Base-by-base conservation (phyloP, 2,888 invertebrate species). In the Drosophila aldrichi region DNA sequence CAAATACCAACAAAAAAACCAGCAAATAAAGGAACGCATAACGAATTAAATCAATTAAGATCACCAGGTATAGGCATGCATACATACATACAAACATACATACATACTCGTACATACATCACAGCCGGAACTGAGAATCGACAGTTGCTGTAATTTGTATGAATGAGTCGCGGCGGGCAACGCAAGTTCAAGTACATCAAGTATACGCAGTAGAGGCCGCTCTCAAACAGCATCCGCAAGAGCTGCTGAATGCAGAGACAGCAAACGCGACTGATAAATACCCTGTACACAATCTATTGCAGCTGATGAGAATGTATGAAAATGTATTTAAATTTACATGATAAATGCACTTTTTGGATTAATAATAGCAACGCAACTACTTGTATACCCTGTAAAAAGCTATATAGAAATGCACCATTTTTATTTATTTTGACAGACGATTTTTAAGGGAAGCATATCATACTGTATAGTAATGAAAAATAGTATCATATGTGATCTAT, bases 31-130 rank as follows among this genome's bases (percentile, higher is more conserved):
- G 16, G n/a, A 40, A 55, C 34, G 25, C 41, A 54, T 18, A 41
- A 68, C 75, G 69, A 70, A 65, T 70, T 60, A 81, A 82, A 79
- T 82, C 82, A 81, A 81, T 82, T 81, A 81, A 81, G 40, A 62
- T 49, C 48, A 49, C 18, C 48, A 32, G 18, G 18, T 49, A 49
- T 12, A 32, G 54, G 16, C 49, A 14, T 52, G 40, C 25, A 14
- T 9, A 46, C 20, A 18, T 10, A 14, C 41, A 14, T 6, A 46
- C n/a, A 18, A 10, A 14, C 9, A 36, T 61, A 25, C 25, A 46
- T 25, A 44, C 16, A 34, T 20, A n/a, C 5, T 32, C 22, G 9
- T 12, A n/a, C 25, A 18, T 32, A 18, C 49, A 49, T 52, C 51
- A 16, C 51, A 76, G 59, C 64, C 72, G 64, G 73, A 73, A 76